Percentiles rank a stretch among this genome's conserved stretches.
Evolutionary conservation across 1,140 invertebrate species (phyloP).

Genomic region (Kradibia gibbosae): DNA sequence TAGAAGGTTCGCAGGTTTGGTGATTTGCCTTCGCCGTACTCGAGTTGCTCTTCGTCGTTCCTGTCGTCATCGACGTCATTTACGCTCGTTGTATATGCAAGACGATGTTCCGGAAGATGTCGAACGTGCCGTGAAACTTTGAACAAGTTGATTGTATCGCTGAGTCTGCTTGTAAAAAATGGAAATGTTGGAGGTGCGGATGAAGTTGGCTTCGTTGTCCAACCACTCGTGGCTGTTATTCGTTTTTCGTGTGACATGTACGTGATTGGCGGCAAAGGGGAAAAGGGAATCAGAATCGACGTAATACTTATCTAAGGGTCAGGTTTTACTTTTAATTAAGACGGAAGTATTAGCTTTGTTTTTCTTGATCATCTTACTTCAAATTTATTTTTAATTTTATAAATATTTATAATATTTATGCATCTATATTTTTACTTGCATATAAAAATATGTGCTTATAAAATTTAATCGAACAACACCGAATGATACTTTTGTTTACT

Average conservation of each 20-base stretch:
- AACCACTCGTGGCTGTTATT: neutral
- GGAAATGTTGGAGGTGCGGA: conserved; percentile 19
- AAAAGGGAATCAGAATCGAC: neutral
- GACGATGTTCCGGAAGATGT: conserved; percentile 50
- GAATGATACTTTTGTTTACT: too few relatives aligned
- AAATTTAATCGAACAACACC: neutral
- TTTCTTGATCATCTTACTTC: conserved; percentile 11
- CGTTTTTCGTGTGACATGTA: neutral
- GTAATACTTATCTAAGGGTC: conserved; percentile 26
- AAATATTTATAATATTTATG: neutral
- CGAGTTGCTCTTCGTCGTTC: neutral
- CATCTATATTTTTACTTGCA: neutral
- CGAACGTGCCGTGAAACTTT: conserved; percentile 49
- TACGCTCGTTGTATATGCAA: conserved; percentile 44
- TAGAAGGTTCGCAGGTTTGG: neutral
- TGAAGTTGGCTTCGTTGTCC: conserved; percentile 8
- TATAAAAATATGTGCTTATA: neutral
- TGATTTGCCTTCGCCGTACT: neutral
- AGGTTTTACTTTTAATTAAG: conserved; percentile 10
- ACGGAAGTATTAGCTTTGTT: neutral
- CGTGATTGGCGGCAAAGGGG: neutral
- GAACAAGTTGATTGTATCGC: conserved; percentile 46
- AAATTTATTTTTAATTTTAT: conserved; percentile 9
- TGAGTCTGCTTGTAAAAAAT: conserved; percentile 27
- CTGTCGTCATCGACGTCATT: neutral